Evolutionary conservation across 1,140 invertebrate species (phyloP), one percentile per base, ranked within the genome.

Genomic region (Diprion similis): DNA sequence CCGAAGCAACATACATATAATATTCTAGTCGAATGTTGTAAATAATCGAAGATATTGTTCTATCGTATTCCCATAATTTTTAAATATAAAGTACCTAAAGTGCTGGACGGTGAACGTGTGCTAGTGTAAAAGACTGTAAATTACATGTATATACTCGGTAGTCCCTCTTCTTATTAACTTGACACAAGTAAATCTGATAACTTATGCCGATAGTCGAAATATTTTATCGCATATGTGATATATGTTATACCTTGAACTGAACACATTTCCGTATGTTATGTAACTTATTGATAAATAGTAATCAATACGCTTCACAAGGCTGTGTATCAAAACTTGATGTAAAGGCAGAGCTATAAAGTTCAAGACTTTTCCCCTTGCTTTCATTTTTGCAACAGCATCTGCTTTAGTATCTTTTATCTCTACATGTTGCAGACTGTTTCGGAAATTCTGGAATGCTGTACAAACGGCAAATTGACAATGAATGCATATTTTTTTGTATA

Each of bases 11-110:
- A 68, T 45, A 10, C 13, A 18, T 15, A 64, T 17, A 64, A 18
- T 68, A 19, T 68, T 68, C 66, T 68, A 68, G 66, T 68, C 66
- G 66, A 68, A 68, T 45, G 66, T 18, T 68, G 66, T 68, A 68
- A 68, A 68, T 68, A 68, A 68, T 68, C 66, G 66, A 45, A 18
- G 11, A 68, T 68, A 68, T 7, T 68, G 37, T 45, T 68, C 66
- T 68, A 45, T 68, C 11, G 11, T 18, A 19, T 45, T 19, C 18
- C 18, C 37, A 68, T 68, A 68, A 3, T 17, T 19, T 15, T 64
- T 15, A 64, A 13, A 13, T 45, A 19, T 68, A 45, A 19, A 68
- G 13, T 68, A 68, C 37, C 66, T 45, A 68, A 45, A 68, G 66
- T 68, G 18, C 37, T 68, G 66, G 37, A 8, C 17, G 37, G 6